Evolutionary conservation across 1,140 invertebrate species (phyloP).

Genomic region (Hypsibius dujardini): DNA sequence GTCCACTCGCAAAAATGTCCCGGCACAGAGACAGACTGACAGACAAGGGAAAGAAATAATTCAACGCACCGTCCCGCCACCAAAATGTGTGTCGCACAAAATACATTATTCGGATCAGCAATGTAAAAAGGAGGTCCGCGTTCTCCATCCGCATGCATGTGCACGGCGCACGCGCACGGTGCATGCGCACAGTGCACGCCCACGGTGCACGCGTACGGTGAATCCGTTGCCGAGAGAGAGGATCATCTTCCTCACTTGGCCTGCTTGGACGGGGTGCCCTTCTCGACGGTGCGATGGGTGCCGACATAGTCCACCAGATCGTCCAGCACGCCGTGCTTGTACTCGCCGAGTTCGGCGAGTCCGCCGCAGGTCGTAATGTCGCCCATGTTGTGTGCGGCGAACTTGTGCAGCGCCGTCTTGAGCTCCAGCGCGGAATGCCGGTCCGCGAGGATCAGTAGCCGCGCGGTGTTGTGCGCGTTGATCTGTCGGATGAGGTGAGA

Average conservation of each 20-base stretch:
- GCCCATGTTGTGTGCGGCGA: background rate
- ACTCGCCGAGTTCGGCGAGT: background rate
- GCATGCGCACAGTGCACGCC: too few species aligned
- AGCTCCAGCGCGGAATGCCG: background rate
- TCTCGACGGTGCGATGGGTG: background rate
- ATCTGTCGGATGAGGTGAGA: background rate
- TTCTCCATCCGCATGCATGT: background rate
- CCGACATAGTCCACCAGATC: conserved; percentile 3
- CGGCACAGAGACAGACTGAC: too few species aligned
- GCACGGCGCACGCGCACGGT: too few species aligned
- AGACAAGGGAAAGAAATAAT: too few species aligned
- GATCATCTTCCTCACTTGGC: background rate
- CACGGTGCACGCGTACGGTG: too few species aligned
- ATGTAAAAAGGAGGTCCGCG: background rate
- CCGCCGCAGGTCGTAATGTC: background rate
- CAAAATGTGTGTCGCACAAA: too few species aligned
- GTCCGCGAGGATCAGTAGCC: background rate
- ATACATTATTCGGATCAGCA: too few species aligned
- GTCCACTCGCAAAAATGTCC: too few species aligned
- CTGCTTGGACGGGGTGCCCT: background rate
- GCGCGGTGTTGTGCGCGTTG: background rate
- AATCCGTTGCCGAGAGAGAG: background rate
- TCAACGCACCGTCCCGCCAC: too few species aligned
- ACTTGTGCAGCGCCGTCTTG: background rate
- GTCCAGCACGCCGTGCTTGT: background rate